Base-by-base conservation (phyloP, 1,140 invertebrate species). In the Drosophila biarmipes region DNA sequence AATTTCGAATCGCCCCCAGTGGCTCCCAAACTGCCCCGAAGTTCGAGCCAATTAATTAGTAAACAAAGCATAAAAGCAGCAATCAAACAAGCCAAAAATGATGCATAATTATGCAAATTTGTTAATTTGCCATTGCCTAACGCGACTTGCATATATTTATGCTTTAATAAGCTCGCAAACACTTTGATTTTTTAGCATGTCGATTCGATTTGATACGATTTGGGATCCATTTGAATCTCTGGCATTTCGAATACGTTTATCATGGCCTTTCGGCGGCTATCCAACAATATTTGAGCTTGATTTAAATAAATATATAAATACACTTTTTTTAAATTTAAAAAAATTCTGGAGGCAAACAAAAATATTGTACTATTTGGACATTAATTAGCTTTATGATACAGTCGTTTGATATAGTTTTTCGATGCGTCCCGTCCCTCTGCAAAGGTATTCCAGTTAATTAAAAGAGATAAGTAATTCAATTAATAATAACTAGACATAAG, bases 31-130 rank as follows among this genome's bases (percentile, higher is more conserved):
- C 52, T 35, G 64, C 24, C 55, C 11, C 31, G 11, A 34, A 48
- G 19, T 46, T 21, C 40, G 63, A 54, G 81, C 54, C 81, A 85
- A 85, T 85, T 85, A 87, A 85, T 85, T 85, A 80, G 71, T 78
- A 87, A 86, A 87, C 82, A 87, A 86, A 86, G 64, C 82, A 87
- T 86, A 75, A 81, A 74, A 85, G 56, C 53, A 66, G 58, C 72
- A 75, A 66, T 73, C 68, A 78, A 73, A 84, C 56, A 84, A 82
- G 64, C 42, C 75, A 79, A 66, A 62, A 68, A 78, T 56, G 67
- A 81, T 81, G 78, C 78, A 82, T 87, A 89, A 87, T 87, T 87
- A 87, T 87, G 82, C 82, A 72, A 82, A 87, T 87, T 78, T 45
- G 49, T 75, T 81, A 78, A 82, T 85, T 85, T 85, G 66, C 75